Percentiles rank a stretch among this genome's conserved stretches.
phyloP scores from a whole-genome alignment of 2,797 vertebrate species.

The Danio jaintianensis region DNA sequence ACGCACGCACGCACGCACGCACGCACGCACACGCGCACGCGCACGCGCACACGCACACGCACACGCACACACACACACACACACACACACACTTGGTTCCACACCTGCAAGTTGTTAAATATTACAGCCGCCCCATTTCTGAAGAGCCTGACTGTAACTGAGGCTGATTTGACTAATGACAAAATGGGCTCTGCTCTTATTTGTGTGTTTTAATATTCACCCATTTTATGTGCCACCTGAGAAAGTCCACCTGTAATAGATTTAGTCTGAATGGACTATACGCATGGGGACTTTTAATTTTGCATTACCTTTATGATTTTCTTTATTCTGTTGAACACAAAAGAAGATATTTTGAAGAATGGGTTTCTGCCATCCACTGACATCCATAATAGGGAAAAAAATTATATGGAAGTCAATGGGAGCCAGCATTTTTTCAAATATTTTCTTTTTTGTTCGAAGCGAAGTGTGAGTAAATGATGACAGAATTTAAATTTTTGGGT shows the following conservation, averaged over 20 bases:
- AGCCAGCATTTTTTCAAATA: too few relatives aligned
- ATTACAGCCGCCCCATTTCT: constrained; percentile 70
- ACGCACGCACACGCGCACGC: constrained; percentile 59
- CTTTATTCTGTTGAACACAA: too few relatives aligned
- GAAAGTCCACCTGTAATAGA: constrained; percentile 4
- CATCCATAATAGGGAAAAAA: too few relatives aligned
- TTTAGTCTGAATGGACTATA: background rate
- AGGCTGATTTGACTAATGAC: constrained; percentile 21
- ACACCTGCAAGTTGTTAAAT: constrained; percentile 83
- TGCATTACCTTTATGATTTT: too few relatives aligned
- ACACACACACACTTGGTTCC: constrained; percentile 56
- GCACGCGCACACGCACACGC: constrained; percentile 49
- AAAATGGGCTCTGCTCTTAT: constrained; percentile 30
- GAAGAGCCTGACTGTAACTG: constrained; percentile 59
- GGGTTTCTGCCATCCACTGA: too few relatives aligned
- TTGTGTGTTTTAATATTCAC: background rate
- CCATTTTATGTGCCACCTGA: background rate
- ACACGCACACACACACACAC: constrained; percentile 56
- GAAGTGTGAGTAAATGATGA: too few relatives aligned
- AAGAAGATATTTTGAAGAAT: too few relatives aligned
- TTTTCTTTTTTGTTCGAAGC: too few relatives aligned
- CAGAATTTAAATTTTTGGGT: too few relatives aligned
- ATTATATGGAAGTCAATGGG: too few relatives aligned
- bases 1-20: constrained; percentile 55
- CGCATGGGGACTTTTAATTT: too few relatives aligned